Conservation (phyloP, 2,797 vertebrate genomes). For the Alectoris magna region DNA sequence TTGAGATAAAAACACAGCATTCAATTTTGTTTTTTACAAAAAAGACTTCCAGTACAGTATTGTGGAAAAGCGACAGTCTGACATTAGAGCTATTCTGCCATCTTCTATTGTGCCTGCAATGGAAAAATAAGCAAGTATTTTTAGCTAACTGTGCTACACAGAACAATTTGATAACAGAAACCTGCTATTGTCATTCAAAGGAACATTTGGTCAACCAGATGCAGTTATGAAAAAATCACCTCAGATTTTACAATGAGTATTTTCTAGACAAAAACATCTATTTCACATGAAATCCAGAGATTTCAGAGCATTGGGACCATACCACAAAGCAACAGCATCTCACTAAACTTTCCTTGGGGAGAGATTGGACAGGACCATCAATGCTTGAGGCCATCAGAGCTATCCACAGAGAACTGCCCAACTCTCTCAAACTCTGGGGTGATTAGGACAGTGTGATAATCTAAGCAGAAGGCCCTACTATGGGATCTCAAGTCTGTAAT, state of each 20-base stretch:
- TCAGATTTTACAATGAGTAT: constrained; percentile 19
- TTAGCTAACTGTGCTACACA: constrained; percentile 1
- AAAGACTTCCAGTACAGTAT: not conserved
- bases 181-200: constrained; percentile 40
- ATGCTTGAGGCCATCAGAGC: not conserved
- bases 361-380: not conserved
- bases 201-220: constrained; percentile 43
- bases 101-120: constrained; percentile 35
- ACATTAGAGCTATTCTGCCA: constrained; percentile 8
- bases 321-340: not conserved
- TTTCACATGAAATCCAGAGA: not conserved
- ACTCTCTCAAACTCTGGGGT: fast-evolving
- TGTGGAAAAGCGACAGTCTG: not conserved
- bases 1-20: not conserved
- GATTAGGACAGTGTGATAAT: not conserved
- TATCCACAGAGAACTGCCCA: not conserved
- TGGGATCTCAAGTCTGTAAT: not conserved
- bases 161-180: constrained; percentile 27
- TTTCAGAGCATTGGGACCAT: not conserved
- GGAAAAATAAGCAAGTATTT: constrained; percentile 11
- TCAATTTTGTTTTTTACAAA: not conserved
- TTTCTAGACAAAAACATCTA: not conserved
- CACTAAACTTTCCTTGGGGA: not conserved
- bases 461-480: not conserved
- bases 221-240: constrained; percentile 12